Conservation (phyloP, 2,113 vertebrate genomes). For the Myotis yumanensis region DNA sequence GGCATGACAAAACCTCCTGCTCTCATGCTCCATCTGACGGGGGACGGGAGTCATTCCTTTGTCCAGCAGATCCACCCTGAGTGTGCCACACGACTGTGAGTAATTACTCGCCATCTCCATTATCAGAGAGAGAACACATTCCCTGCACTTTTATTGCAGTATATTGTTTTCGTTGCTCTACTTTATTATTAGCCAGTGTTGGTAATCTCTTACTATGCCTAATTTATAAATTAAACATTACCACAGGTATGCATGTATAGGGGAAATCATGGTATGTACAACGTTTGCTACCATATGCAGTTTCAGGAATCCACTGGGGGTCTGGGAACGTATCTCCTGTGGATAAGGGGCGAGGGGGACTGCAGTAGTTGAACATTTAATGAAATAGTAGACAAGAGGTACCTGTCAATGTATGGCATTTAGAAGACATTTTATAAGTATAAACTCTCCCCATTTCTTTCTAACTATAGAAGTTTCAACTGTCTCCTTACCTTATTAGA, state of each 20-base stretch:
- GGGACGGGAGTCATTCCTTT: background rate
- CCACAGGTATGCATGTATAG: too few species aligned
- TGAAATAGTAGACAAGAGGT: background rate
- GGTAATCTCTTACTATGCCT: background rate
- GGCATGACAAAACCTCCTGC: background rate
- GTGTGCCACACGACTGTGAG: background rate
- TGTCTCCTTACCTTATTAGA: background rate
- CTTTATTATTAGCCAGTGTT: background rate
- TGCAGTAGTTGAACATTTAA: background rate
- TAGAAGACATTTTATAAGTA: slow-evolving; percentile 30
- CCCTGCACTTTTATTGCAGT: too few species aligned
- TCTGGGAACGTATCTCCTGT: background rate
- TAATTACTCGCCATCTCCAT: background rate
- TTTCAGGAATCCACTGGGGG: background rate
- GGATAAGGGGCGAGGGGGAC: background rate
- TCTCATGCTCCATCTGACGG: background rate
- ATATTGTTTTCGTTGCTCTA: background rate
- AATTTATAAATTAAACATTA: background rate
- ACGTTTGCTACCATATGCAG: background rate
- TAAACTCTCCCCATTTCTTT: background rate
- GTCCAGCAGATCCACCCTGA: background rate
- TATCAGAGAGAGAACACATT: background rate
- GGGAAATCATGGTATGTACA: background rate
- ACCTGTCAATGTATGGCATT: background rate
- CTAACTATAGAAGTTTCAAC: background rate